Evolutionary conservation across 2,888 invertebrate species (phyloP).

Genomic region (Ptilodon capucinus): DNA sequence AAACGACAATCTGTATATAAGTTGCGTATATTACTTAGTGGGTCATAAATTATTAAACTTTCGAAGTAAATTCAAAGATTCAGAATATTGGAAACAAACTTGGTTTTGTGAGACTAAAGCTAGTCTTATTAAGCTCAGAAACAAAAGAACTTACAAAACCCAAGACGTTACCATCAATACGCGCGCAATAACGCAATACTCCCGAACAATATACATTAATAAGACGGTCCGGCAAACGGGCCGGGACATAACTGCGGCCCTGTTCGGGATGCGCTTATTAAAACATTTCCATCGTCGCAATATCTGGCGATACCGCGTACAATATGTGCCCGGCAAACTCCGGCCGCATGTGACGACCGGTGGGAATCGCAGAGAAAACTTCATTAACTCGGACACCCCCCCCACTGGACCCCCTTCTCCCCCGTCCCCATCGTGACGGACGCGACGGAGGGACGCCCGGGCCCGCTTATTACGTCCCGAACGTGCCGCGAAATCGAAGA

Average conservation of each 20-base stretch:
- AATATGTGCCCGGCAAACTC: constrained; percentile 78
- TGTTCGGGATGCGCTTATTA: constrained; percentile 78
- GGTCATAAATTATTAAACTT: too few species aligned
- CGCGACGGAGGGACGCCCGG: constrained; percentile 61
- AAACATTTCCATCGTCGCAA: constrained; percentile 78
- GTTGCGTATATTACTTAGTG: background rate
- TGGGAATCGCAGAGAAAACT: constrained; percentile 83
- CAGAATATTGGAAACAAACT: too few species aligned
- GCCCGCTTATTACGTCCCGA: constrained; percentile 79
- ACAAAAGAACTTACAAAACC: constrained; percentile 9
- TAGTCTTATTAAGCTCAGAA: background rate
- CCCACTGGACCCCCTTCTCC: constrained; percentile 30
- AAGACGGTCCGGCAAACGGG: constrained; percentile 63
- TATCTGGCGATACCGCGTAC: constrained; percentile 75
- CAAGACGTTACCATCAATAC: constrained; percentile 49
- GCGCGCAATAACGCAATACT: constrained; percentile 74
- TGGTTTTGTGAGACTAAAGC: too few species aligned
- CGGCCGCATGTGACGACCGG: constrained; percentile 80
- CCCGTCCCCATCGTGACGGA: constrained; percentile 54
- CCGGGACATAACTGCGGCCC: constrained; percentile 55
- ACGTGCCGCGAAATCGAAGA: constrained; percentile 82
- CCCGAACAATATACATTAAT: constrained; percentile 81
- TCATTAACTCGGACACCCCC: constrained; percentile 78
- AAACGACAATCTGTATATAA: background rate
- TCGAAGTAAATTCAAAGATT: too few species aligned